Conservation (phyloP, 2,113 vertebrate genomes). For the Daphoenositta chrysoptera region DNA sequence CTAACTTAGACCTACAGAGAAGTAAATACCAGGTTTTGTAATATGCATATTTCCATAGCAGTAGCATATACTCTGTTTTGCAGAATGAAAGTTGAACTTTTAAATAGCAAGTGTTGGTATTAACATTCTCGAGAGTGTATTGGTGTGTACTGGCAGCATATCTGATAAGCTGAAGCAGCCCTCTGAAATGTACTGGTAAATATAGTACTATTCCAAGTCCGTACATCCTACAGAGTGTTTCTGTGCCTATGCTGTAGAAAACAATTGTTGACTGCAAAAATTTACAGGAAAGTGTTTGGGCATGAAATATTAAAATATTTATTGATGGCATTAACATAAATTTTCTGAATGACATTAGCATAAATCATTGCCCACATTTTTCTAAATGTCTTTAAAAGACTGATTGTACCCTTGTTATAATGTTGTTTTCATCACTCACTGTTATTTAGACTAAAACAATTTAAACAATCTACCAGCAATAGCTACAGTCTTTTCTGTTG, state of each 20-base stretch:
- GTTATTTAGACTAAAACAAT: background rate
- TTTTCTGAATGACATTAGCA: background rate
- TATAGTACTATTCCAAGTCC: background rate
- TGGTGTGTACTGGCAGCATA: background rate
- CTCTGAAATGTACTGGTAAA: background rate
- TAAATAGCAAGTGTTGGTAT: background rate
- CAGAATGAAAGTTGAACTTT: background rate
- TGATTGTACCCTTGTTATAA: background rate
- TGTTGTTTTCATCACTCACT: background rate
- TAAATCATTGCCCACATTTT: background rate
- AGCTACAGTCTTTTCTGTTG: background rate
- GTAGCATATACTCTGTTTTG: background rate
- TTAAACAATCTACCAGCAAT: background rate
- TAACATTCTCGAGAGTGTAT: background rate
- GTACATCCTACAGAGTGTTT: background rate
- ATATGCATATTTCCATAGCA: background rate
- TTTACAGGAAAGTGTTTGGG: background rate
- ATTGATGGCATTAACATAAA: background rate
- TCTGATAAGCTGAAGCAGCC: background rate
- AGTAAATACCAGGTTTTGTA: background rate
- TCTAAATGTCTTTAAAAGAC: background rate
- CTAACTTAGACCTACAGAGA: background rate
- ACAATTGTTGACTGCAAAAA: background rate
- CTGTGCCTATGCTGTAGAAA: background rate
- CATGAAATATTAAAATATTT: slow-evolving; percentile 2